Conservation (phyloP, 1,140 invertebrate species). For the Papilio glaucus region DNA sequence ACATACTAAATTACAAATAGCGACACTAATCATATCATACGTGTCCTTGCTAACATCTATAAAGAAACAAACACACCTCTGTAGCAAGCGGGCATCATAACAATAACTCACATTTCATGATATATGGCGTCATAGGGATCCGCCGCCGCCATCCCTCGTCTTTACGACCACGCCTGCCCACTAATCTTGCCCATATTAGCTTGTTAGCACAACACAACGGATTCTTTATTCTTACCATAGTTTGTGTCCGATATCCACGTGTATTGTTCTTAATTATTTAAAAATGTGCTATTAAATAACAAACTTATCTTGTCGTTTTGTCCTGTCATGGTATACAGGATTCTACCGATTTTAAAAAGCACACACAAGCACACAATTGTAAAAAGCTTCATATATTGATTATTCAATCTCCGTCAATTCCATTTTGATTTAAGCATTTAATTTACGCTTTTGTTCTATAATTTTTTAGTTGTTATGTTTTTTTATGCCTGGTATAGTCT, state of each 20-base stretch:
- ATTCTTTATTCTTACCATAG: constrained; percentile 22
- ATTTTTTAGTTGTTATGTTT: no score
- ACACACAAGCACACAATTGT: no score
- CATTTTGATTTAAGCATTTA: no score
- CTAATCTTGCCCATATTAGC: constrained; percentile 56
- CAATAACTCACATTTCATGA: constrained; percentile 56
- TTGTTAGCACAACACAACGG: constrained; percentile 50
- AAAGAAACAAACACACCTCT: constrained; percentile 50
- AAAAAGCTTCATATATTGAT: no score
- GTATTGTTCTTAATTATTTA: not conserved
- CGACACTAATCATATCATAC: not conserved
- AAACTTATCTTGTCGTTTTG: no score
- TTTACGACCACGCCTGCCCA: constrained; percentile 44
- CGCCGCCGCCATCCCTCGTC: constrained; percentile 27
- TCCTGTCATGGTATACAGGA: no score
- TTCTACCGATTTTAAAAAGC: no score
- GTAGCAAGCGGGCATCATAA: constrained; percentile 51
- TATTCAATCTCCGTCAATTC: no score
- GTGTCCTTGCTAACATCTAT: not conserved
- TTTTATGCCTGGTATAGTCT: no score
- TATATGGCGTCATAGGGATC: constrained; percentile 45
- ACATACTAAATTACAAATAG: not conserved
- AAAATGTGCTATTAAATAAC: not conserved
- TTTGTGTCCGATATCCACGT: not conserved
- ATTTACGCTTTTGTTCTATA: no score